Base-by-base conservation (phyloP, 2,888 invertebrate genomes). In the Euclidia mi region DNA sequence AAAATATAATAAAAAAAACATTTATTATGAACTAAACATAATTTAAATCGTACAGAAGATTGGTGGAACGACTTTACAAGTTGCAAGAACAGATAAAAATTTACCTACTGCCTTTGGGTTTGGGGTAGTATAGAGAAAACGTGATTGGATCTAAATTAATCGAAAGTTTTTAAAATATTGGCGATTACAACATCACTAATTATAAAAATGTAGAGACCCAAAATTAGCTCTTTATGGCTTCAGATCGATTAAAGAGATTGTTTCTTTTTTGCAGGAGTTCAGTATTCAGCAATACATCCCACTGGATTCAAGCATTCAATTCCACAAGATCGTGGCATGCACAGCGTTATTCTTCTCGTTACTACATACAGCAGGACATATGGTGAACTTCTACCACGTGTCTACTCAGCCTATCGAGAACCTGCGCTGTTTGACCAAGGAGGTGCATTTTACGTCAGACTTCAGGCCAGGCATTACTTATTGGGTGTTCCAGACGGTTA, bases 331-430 rank as follows among this genome's bases (percentile, higher is more conserved):
- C 49, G 98, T 98, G 0, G 99, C 99, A 0, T 98, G 98, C 75
- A 99, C 99, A 0, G 99, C 98, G 0, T 92, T 98, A 0, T 98
- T 99, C 91, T 99, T 99, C 91, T 98, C 98, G 0, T 93, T 99
- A 0, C 94, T 99, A 0, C 99, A 99, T 84, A 98, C 98, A 0
- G 97, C 98, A 1, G 99, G 99, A 0, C 99, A 99, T 81, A 97
- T 99, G 85, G 98, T 99, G 28, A 99, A 99, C 91, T 99, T 99
- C 90, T 99, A 99, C 87, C 99, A 99, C 82, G 98, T 99, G 0
- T 98, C 98, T 2, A 99, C 99, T 0, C 99, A 99, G 82, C 98
- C 99, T 0, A 95, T 98, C 1, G 98, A 98, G 79, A 98, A 99
- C 88, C 92, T 99, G 1, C 96, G 97, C 28, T 99, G 99, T 82